Conservation (phyloP, 2,888 invertebrate species). For the Apotomis betuletana region DNA sequence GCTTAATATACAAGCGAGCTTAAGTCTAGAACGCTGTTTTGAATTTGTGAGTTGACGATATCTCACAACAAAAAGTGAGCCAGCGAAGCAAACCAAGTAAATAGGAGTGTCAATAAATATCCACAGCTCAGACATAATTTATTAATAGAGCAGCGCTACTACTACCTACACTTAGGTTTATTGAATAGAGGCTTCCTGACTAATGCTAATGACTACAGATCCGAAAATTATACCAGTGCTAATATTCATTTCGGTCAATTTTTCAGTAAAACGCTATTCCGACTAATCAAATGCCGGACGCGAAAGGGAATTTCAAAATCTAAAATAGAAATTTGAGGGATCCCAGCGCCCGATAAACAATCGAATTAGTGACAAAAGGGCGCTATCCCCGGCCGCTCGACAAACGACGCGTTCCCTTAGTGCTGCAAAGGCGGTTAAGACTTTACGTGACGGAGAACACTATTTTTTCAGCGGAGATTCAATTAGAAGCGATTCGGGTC, state of each 20-base stretch:
- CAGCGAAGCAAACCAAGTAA: not conserved
- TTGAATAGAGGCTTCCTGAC: too few species aligned
- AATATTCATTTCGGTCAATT: not conserved
- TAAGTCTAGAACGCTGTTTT: not conserved
- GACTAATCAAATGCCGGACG: conserved; percentile 26
- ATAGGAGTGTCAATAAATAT: too few species aligned
- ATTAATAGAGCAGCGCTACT: too few species aligned
- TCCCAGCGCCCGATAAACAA: conserved; percentile 25
- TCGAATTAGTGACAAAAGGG: conserved; percentile 29
- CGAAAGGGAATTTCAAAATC: conserved; percentile 15
- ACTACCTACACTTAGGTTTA: too few species aligned
- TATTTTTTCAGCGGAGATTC: conserved; percentile 32
- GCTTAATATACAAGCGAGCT: not conserved
- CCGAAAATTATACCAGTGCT: too few species aligned
- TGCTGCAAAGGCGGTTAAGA: not conserved
- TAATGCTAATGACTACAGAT: too few species aligned
- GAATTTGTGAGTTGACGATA: not conserved
- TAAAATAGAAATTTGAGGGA: conserved; percentile 16
- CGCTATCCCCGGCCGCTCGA: not conserved
- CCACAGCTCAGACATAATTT: too few species aligned
- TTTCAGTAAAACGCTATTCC: not conserved
- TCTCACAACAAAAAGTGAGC: not conserved
- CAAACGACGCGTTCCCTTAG: not conserved
- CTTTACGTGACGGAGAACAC: not conserved
- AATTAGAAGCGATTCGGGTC: conserved; percentile 34